Evolutionary conservation across 2,113 vertebrate species (phyloP).

Genomic region (Paralichthys olivaceus): DNA sequence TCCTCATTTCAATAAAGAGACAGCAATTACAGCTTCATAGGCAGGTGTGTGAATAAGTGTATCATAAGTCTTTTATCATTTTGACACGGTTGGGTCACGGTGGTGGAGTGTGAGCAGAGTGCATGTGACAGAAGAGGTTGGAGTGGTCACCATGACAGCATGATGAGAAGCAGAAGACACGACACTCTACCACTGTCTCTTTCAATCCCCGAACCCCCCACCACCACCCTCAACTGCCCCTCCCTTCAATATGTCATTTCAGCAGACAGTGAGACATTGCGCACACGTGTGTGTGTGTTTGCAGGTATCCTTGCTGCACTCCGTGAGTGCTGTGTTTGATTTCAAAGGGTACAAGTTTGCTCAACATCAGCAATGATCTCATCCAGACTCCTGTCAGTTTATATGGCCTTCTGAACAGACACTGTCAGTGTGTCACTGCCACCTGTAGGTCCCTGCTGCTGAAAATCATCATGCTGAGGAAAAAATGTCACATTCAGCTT

Average conservation of each 20-base stretch:
- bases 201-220: constrained; percentile 9
- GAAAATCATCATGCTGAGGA: neutral
- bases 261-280: constrained; percentile 55
- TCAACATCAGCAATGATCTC: constrained; percentile 29
- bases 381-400: neutral
- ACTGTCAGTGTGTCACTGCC: constrained; percentile 22
- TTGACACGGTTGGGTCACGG: constrained; percentile 78
- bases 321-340: constrained; percentile 22
- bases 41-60: constrained; percentile 17
- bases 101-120: constrained; percentile 76
- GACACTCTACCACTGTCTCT: constrained; percentile 54
- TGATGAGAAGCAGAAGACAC: constrained; percentile 85
- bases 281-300: constrained; percentile 17
- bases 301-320: constrained; percentile 2
- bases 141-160: constrained; percentile 74
- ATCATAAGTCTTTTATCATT: constrained; percentile 89
- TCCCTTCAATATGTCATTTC: constrained; percentile 56
- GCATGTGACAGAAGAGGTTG: constrained; percentile 78
- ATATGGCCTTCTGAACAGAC: constrained; percentile 21
- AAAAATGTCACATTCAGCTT: neutral
- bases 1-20: constrained; percentile 35
- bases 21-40: constrained; percentile 37
- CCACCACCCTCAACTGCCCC: neutral
- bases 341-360: constrained; percentile 14
- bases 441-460: constrained; percentile 30